Evolutionary conservation across 2,797 vertebrate species (phyloP), one percentile per base, ranked within the genome.

Genomic region (Apogon talboti): DNA sequence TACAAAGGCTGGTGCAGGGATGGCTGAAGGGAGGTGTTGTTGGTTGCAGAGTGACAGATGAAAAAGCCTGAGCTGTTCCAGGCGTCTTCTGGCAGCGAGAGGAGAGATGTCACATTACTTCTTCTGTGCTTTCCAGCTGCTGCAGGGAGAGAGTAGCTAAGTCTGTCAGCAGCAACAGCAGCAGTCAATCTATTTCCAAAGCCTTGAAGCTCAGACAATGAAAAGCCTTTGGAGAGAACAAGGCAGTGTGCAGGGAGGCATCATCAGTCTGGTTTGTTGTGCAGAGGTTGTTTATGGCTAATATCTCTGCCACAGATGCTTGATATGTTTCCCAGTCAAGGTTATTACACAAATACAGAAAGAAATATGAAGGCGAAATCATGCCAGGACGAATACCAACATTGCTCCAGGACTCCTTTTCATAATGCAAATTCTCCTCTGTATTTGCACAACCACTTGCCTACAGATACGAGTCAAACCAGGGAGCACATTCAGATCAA

Each of bases 131-230:
- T 45, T 55, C 56, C 75, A 58, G 74, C 59, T 33, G 69, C 84
- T 78, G 77, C 67, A 11, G 83, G 82, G 82, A 65, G 70, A 58
- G 18, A 63, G 63, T 67, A 46, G 78, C 59, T 5, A 33, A 21
- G 71, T 83, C 71, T 86, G 78, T 85, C 79, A 65, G 66, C 62
- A 63, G 66, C 73, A 59, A 78, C 79, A 72, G 78, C 76, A 70
- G 71, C 79, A 85, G 79, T 85, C 84, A 66, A 82, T 88, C 81
- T 79, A 64, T 71, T 77, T 79, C 66, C 78, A 76, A 68, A 76
- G 52, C 63, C 86, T 82, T 1, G 49, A 30, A 82, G 76, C 74
- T 71, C 63, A 67, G 45, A 50, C 72, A 73, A 67, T 83, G 64
- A 71, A 71, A 81, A 66, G 70, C 66, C 71, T 76, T 68, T 51